Percentiles rank a stretch among this genome's conserved stretches.
These are phyloP conservation scores for Drosophila mulleri DNA, from an alignment of 2,888 invertebrate species.

Conservation along the genomic window DNA sequence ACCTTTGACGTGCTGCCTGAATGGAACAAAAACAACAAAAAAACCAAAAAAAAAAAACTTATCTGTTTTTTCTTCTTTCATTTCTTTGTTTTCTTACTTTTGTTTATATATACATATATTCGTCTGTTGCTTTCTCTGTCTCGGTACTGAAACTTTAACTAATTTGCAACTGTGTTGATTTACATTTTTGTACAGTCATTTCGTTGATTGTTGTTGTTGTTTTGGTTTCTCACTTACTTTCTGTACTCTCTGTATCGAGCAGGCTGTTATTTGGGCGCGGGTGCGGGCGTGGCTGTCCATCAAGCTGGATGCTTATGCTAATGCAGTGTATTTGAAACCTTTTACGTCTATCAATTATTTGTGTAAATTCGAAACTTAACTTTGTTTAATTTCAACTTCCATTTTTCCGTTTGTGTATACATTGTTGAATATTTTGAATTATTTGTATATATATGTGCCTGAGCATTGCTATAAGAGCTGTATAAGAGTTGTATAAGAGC, in stretches of 20 bases:
- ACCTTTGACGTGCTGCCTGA: slow-evolving; percentile 67
- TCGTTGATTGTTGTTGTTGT: slow-evolving; percentile 39
- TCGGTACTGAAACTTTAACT: slow-evolving; percentile 46
- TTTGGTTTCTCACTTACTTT: slow-evolving; percentile 4
- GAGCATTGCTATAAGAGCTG: slow-evolving; percentile 21
- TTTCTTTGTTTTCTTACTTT: not conserved
- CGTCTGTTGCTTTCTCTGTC: slow-evolving; percentile 40
- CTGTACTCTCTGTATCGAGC: slow-evolving; percentile 23
- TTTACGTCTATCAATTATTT: slow-evolving; percentile 42
- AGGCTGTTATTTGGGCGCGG: not conserved
- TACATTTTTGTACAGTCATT: slow-evolving; percentile 52
- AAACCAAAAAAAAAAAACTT: not conserved
- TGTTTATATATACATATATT: not conserved
- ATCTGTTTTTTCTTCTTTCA: not conserved
- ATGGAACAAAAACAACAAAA: slow-evolving; percentile 36
- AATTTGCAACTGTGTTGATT: slow-evolving; percentile 54
- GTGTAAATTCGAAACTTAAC: slow-evolving; percentile 25
- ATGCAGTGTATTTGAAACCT: slow-evolving; percentile 57
- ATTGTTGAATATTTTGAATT: slow-evolving; percentile 21
- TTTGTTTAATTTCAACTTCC: slow-evolving; percentile 12
- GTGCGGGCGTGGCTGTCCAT: slow-evolving; percentile 4
- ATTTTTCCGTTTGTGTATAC: slow-evolving; percentile 14
- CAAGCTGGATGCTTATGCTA: slow-evolving; percentile 60
- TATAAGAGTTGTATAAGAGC: slow-evolving; percentile 41
- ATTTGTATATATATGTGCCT: slow-evolving; percentile 28